Evolutionary conservation across 2,888 invertebrate species (phyloP).

Genomic region (Drosophila meridiana): DNA sequence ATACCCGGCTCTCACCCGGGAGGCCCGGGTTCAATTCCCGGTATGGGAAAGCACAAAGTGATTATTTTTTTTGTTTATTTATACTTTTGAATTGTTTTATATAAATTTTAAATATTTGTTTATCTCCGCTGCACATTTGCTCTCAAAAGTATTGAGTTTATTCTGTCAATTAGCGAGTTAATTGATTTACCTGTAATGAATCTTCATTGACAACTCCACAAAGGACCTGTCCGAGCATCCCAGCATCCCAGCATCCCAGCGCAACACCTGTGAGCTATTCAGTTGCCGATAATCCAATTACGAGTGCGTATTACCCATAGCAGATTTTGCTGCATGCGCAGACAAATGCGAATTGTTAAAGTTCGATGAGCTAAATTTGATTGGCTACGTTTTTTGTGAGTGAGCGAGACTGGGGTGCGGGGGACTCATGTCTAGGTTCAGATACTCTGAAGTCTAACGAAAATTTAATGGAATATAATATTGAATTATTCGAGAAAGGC

Average conservation of each 20-base stretch:
- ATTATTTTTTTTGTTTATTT: background rate
- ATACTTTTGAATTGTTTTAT: background rate
- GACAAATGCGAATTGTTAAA: conserved; percentile 33
- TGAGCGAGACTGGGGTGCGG: background rate
- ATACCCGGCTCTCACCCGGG: conserved; percentile 77
- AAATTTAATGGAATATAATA: conserved; percentile 75
- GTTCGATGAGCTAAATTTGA: conserved; percentile 41
- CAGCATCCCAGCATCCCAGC: background rate
- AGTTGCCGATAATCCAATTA: conserved; percentile 68
- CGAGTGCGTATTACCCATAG: conserved; percentile 57
- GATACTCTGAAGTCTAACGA: conserved; percentile 46
- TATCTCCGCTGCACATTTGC: background rate
- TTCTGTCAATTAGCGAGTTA: conserved; percentile 15
- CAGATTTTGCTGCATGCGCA: conserved; percentile 26
- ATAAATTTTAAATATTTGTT: background rate
- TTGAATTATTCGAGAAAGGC: conserved; percentile 60
- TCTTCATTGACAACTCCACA: conserved; percentile 13
- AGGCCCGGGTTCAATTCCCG: conserved; percentile 72
- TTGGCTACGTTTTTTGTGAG: conserved; percentile 47
- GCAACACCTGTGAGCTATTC: conserved; percentile 35
- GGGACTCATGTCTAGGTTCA: conserved; percentile 14
- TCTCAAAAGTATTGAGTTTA: background rate
- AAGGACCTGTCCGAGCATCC: background rate
- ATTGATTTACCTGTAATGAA: conserved; percentile 43
- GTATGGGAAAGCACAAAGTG: background rate